Evolutionary conservation across 2,888 invertebrate species (phyloP).

Genomic region (Argyresthia goedartella): DNA sequence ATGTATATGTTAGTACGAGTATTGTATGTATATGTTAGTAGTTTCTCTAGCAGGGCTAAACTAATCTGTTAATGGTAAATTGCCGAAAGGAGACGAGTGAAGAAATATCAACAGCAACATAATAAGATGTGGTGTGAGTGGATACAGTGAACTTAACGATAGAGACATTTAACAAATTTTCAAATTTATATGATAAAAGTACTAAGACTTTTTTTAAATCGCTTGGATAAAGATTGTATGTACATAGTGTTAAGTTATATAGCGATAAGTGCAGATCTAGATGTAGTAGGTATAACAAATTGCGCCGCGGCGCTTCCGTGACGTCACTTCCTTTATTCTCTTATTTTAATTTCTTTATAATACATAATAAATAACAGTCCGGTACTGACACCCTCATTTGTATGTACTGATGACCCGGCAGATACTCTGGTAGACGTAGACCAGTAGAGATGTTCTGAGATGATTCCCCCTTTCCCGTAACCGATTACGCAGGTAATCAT

Average conservation of each 20-base stretch:
- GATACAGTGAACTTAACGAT: conserved; percentile 57
- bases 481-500: no score
- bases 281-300: conserved; percentile 71
- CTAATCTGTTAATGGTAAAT: no score
- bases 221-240: conserved; percentile 65
- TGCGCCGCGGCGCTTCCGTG: conserved; percentile 25
- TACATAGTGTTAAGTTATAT: conserved; percentile 61
- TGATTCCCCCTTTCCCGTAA: no score
- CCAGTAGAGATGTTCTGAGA: no score
- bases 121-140: conserved; percentile 57
- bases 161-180: conserved; percentile 71
- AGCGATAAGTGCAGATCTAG: conserved; percentile 58
- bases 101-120: conserved; percentile 27
- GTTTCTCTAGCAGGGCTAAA: no score
- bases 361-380: no score
- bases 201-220: conserved; percentile 66
- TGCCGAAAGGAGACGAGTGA: no score
- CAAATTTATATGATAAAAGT: conserved; percentile 65
- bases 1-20: no score
- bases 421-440: no score
- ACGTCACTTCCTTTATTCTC: conserved; percentile 9
- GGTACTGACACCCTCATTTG: conserved; percentile 5
- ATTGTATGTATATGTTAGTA: no score
- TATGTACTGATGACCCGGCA: no score
- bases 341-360: conserved; percentile 12